phyloP scores from a whole-genome alignment of 1,140 invertebrate genomes.

The Macrotrachela quadricornifera region DNA sequence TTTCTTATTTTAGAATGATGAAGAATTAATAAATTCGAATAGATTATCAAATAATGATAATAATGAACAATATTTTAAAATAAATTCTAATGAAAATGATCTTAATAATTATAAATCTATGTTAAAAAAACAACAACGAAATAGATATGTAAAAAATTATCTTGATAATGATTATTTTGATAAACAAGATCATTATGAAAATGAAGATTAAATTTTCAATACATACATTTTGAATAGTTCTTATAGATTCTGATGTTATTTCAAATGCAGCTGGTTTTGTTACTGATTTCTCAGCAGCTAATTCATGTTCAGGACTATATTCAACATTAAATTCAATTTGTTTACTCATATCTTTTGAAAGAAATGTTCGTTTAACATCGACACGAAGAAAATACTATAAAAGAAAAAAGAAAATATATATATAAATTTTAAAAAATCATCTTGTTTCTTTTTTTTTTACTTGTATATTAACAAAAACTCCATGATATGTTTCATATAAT shows the following conservation, averaged over 20 bases:
- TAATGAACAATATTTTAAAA: no score
- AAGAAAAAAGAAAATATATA: slow-evolving; percentile 9
- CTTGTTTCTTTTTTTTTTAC: slow-evolving; percentile 20
- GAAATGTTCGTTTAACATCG: slow-evolving; percentile 65
- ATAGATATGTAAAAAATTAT: no score
- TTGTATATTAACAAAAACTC: slow-evolving; percentile 82
- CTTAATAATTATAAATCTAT: no score
- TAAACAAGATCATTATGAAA: no score
- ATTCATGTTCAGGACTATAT: not conserved
- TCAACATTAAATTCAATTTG: slow-evolving; percentile 67
- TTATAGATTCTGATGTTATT: slow-evolving; percentile 55
- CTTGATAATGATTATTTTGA: no score
- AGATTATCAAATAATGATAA: no score
- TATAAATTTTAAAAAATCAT: not conserved
- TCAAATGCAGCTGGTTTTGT: slow-evolving; percentile 46
- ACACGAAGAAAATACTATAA: slow-evolving; percentile 54
- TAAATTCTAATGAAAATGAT: no score
- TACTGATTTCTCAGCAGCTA: slow-evolving; percentile 28
- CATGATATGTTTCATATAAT: slow-evolving; percentile 84
- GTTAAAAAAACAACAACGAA: no score
- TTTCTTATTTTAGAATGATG: no score
- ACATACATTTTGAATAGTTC: slow-evolving; percentile 40
- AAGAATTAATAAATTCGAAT: no score
- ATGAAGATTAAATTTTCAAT: not conserved
- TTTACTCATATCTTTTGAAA: slow-evolving; percentile 61